A percentile compares a stretch with the other conserved stretches of the same genome.
phyloP scores from a whole-genome alignment of 2,888 invertebrate genomes.

The Xanthorhoe designata region DNA sequence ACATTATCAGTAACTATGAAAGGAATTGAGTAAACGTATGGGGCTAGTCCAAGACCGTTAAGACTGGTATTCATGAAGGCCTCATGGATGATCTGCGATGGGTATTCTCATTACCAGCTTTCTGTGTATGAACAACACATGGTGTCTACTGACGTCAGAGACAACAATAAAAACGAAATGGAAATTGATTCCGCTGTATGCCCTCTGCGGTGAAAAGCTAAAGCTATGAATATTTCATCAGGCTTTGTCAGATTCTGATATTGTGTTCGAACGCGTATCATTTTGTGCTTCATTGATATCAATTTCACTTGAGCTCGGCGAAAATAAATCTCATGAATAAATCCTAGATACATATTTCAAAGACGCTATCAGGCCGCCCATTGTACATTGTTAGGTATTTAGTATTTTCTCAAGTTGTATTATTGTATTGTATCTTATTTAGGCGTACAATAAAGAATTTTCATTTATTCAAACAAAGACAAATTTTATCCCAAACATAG shows the following conservation, averaged over 20 bases:
- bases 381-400: no score
- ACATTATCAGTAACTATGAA: background rate
- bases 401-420: no score
- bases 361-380: background rate
- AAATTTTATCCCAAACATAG: background rate
- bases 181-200: slow-evolving; percentile 39
- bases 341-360: background rate
- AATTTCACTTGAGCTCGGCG: slow-evolving; percentile 11
- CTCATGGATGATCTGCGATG: background rate
- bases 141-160: slow-evolving; percentile 44
- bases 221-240: slow-evolving; percentile 44
- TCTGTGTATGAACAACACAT: slow-evolving; percentile 3
- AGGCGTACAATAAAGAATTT: no score
- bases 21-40: no score
- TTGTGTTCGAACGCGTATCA: slow-evolving; percentile 18
- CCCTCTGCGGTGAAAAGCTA: slow-evolving; percentile 33
- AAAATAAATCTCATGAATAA: slow-evolving; percentile 24
- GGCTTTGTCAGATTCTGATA: slow-evolving; percentile 25
- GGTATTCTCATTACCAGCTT: background rate
- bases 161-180: slow-evolving; percentile 47
- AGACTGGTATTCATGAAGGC: background rate
- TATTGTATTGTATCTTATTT: no score
- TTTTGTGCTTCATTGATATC: slow-evolving; percentile 23
- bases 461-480: no score
- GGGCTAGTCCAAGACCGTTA: background rate